A percentile compares a stretch with the other conserved stretches of the same genome.
Evolutionary conservation across 2,113 vertebrate species (phyloP).

Genomic region (Miniopterus natalensis): DNA sequence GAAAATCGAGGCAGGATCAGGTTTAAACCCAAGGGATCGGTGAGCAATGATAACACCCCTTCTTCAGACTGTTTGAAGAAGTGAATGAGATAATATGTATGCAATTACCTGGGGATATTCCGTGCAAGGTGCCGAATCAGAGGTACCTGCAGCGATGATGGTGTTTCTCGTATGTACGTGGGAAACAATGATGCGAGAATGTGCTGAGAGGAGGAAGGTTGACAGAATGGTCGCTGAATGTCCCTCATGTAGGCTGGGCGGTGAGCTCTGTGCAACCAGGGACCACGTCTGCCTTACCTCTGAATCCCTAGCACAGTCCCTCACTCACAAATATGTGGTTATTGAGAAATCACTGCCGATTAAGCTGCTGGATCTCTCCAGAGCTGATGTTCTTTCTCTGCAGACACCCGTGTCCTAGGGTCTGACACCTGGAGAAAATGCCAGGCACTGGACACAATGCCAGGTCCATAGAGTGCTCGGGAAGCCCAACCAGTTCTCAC

Average conservation of each 20-base stretch:
- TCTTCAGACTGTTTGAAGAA: not conserved
- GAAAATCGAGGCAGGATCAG: not conserved
- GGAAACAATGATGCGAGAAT: not conserved
- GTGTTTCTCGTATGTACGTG: not conserved
- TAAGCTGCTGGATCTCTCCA: not conserved
- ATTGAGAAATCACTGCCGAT: not conserved
- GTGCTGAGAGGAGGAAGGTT: not conserved
- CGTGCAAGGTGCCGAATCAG: not conserved
- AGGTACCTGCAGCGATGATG: not conserved
- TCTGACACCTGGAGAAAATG: not conserved
- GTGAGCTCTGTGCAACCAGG: not conserved
- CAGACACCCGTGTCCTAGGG: not conserved
- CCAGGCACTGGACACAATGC: no score
- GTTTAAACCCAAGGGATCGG: not conserved
- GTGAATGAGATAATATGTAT: not conserved
- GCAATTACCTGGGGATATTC: not conserved
- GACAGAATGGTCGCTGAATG: not conserved
- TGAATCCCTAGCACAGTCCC: not conserved
- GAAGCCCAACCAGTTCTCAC: not conserved
- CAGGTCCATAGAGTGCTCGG: not conserved
- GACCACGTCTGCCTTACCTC: not conserved
- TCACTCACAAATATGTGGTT: not conserved
- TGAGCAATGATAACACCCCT: not conserved
- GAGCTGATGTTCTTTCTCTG: not conserved
- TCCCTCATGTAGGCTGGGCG: not conserved